Evolutionary conservation across 2,888 invertebrate genomes (phyloP).

Genomic region (Drosophila longiperda): DNA sequence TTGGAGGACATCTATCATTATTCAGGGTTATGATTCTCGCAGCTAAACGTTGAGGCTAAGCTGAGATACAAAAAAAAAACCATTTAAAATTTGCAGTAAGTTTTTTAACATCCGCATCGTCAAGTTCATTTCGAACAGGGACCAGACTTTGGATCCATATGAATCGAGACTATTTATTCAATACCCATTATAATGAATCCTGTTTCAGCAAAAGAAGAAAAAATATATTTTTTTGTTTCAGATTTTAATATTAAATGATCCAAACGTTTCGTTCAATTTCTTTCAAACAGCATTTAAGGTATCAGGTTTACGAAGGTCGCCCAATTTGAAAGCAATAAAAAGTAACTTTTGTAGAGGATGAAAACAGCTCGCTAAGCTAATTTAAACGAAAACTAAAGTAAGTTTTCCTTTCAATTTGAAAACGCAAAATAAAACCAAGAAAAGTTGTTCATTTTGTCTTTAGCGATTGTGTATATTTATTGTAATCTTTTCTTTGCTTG

Average conservation of each 20-base stretch:
- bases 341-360: not conserved
- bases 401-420: not conserved
- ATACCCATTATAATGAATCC: not conserved
- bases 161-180: not conserved
- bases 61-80: not conserved
- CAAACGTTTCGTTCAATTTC: not conserved
- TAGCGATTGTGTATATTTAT: conserved; percentile 40
- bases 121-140: too few relatives aligned
- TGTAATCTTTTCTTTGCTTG: conserved; percentile 34
- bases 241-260: not conserved
- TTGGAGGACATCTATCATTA: not conserved
- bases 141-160: not conserved
- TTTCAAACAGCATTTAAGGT: not conserved
- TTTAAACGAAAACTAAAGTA: too few relatives aligned
- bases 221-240: not conserved
- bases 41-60: not conserved
- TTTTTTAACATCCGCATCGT: not conserved
- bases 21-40: not conserved
- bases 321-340: not conserved
- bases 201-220: not conserved
- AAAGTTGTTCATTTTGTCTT: conserved; percentile 9
- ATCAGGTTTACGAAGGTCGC: not conserved
- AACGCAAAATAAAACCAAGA: not conserved
- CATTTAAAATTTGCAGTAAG: not conserved
- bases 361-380: not conserved